Evolutionary conservation across 2,888 invertebrate species (phyloP).

Genomic region (Leptothorax acervorum): DNA sequence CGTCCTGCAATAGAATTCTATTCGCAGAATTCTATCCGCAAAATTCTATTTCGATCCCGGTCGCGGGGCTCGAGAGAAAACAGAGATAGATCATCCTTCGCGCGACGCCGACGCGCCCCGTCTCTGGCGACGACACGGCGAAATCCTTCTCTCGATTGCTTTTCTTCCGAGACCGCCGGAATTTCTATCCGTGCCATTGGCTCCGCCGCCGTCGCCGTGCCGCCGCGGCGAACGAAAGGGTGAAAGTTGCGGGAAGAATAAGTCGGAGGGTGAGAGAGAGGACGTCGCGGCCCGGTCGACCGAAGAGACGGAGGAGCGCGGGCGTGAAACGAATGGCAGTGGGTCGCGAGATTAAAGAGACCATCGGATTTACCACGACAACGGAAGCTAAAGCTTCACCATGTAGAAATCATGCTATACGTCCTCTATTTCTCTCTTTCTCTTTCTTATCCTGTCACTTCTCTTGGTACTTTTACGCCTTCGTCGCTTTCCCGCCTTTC

Average conservation of each 20-base stretch:
- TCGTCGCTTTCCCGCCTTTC: not conserved
- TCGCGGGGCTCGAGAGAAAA: conserved; percentile 29
- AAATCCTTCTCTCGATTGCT: conserved; percentile 65
- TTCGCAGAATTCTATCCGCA: conserved; percentile 33
- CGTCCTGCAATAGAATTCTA: conserved; percentile 24
- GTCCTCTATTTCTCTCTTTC: not conserved
- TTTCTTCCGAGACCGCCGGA: conserved; percentile 47
- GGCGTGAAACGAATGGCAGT: conserved; percentile 67
- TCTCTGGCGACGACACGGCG: conserved; percentile 49
- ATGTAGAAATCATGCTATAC: conserved; percentile 12
- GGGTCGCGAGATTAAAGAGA: conserved; percentile 75
- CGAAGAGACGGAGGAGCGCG: conserved; percentile 43
- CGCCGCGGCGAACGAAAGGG: conserved; percentile 22
- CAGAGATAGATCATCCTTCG: conserved; percentile 51
- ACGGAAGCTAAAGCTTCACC: conserved; percentile 55
- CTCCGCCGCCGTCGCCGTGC: conserved; percentile 16
- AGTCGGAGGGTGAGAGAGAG: conserved; percentile 17
- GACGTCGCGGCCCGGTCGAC: conserved; percentile 19
- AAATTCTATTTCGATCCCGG: conserved; percentile 34
- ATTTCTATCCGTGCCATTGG: conserved; percentile 67
- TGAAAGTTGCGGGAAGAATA: conserved; percentile 34
- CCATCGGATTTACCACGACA: conserved; percentile 70
- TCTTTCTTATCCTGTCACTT: conserved; percentile 17
- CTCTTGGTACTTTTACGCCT: conserved; percentile 1
- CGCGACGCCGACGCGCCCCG: conserved; percentile 14